Percentiles rank a stretch among this genome's conserved stretches.
Evolutionary conservation across 2,888 invertebrate species (phyloP).

Genomic region (Sinopyrophorus schimmeli): DNA sequence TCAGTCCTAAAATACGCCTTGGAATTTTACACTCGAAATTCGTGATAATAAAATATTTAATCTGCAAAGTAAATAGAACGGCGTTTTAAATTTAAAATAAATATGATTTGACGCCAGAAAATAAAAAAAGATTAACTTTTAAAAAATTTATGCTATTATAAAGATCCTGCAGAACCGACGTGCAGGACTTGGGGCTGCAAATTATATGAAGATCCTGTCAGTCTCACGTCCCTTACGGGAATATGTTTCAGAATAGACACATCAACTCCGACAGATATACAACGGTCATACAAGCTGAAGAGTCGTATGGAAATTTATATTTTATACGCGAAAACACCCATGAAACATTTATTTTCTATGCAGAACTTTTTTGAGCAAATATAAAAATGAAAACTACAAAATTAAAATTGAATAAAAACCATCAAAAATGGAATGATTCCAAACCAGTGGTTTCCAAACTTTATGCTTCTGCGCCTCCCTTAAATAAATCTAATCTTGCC

Average conservation of each 20-base stretch:
- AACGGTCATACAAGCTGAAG: constrained; percentile 15
- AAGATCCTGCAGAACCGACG: background rate
- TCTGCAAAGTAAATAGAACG: too few species aligned
- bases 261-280: constrained; percentile 18
- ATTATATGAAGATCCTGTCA: constrained; percentile 10
- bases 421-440: too few species aligned
- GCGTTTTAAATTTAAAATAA: too few species aligned
- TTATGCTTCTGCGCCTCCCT: too few species aligned
- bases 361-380: constrained; percentile 1
- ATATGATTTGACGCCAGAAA: too few species aligned
- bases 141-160: background rate
- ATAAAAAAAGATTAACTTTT: too few species aligned
- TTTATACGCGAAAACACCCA: constrained; percentile 12
- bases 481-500: too few species aligned
- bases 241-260: constrained; percentile 11
- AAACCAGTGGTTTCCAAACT: too few species aligned
- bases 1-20: too few species aligned
- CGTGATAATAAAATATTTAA: too few species aligned
- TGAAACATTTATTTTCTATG: constrained; percentile 15
- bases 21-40: too few species aligned
- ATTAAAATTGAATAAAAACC: too few species aligned
- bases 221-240: constrained; percentile 12
- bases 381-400: background rate
- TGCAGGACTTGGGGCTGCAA: background rate
- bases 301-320: constrained; percentile 15